Percentiles rank a stretch among this genome's conserved stretches.
phyloP scores from a whole-genome alignment of 2,797 vertebrate genomes.

The Falco naumanni region DNA sequence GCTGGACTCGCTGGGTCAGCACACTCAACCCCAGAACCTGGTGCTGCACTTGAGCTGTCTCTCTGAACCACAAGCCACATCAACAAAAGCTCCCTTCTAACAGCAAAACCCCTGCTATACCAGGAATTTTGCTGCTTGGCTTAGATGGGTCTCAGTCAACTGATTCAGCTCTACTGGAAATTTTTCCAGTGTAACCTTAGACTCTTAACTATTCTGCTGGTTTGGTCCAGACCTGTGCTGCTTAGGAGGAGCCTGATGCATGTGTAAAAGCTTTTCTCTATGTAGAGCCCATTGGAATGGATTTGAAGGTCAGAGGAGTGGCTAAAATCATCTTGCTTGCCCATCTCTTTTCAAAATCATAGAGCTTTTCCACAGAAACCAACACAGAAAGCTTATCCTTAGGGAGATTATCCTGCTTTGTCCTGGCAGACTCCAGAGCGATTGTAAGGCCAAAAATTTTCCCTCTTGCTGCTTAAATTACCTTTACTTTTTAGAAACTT shows the following conservation, averaged over 20 bases:
- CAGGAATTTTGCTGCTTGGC: not conserved
- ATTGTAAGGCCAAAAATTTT: not conserved
- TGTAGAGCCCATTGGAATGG: not conserved
- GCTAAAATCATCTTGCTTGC: not conserved
- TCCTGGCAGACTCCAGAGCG: not conserved
- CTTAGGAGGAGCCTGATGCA: not conserved
- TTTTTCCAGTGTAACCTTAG: not conserved
- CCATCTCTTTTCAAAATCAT: not conserved
- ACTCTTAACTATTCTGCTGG: not conserved
- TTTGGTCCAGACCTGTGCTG: not conserved
- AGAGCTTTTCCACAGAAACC: not conserved
- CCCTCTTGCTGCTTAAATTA: not conserved
- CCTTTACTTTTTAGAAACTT: not conserved
- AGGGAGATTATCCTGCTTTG: not conserved
- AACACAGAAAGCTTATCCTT: not conserved
- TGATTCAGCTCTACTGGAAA: not conserved
- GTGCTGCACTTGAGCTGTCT: not conserved
- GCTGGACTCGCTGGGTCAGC: not conserved
- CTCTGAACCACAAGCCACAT: not conserved
- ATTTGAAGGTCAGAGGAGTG: slow-evolving; percentile 9
- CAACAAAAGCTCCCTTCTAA: not conserved
- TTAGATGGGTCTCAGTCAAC: not conserved
- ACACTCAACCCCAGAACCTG: not conserved
- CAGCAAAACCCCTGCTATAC: not conserved
- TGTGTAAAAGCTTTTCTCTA: not conserved